Evolutionary conservation across 92 coral and sea anemone species (phyloP), one percentile per base, ranked within the genome.

Genomic region (Palythoa heliodiscus): DNA sequence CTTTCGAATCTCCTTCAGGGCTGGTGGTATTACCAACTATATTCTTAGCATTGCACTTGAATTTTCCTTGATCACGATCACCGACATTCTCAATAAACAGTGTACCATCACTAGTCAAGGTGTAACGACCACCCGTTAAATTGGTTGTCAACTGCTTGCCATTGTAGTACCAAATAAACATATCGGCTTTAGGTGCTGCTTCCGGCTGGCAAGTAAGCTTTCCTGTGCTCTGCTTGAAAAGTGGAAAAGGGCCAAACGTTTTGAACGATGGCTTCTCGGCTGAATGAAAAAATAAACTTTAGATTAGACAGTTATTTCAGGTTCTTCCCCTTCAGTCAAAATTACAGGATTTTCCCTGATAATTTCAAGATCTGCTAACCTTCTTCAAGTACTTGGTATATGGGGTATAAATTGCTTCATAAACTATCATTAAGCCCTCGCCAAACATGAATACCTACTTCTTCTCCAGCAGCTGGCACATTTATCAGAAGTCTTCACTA

Each of bases 111-210:
- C 39, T 4, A 14, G 64, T 71, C 20, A 87, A 25, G 11, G 63
- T 61, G 76, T 91, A 89, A 5, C 89, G 89, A 5, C 63, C 52
- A 2, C n/a, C 37, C 1, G 81, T 19, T 25, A 5, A 0, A 13
- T 22, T 39, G 1, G 29, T 77, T 20, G 55, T 60, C 15, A 86
- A n/a, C 58, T 38, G 50, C 2, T 0, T 5, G 0, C 70, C 61
- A 0, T 24, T 67, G 24, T 73, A 87, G 67, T 7, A 68, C 91
- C 92, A 91, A 52, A 22, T 12, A 68, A 69, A 80, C 40, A 1
- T 23, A 54, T 20, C 24, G 1, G 98, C 93, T 0, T 57, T 57
- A 11, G 98, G 98, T 0, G 96, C 98, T 0, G 98, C 98, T 57
- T 94, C 89, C 14, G 98, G 92, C 13, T 90, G 40, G 58, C 98